A percentile compares a stretch with the other conserved stretches of the same genome.
Conservation (phyloP, 2,113 vertebrate genomes). For the Meles meles region DNA sequence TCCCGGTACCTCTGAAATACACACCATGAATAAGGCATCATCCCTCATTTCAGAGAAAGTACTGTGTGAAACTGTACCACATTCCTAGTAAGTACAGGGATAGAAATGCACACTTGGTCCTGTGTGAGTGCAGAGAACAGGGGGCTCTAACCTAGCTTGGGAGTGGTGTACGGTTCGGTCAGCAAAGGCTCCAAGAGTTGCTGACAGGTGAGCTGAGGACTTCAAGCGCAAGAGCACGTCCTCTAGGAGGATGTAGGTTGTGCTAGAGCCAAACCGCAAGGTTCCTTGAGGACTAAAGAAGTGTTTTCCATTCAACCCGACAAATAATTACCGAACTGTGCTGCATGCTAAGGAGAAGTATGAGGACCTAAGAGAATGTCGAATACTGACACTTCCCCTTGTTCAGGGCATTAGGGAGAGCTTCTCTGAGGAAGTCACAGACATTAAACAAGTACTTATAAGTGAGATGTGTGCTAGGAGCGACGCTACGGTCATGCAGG, state of each 20-base stretch:
- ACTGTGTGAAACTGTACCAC: not conserved
- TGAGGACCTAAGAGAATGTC: not conserved
- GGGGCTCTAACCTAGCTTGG: not conserved
- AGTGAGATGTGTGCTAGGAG: not conserved
- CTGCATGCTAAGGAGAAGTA: not conserved
- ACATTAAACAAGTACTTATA: not conserved
- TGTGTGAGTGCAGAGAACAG: not conserved
- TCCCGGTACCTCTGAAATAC: not conserved
- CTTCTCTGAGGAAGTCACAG: slow-evolving; percentile 18
- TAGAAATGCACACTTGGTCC: not conserved
- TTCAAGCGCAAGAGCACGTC: not conserved
- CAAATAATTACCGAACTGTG: not conserved
- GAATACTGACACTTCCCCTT: not conserved
- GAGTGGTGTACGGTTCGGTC: not conserved
- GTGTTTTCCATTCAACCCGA: not conserved
- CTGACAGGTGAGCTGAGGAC: not conserved
- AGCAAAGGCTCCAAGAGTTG: not conserved
- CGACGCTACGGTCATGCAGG: not conserved
- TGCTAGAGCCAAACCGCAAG: not conserved
- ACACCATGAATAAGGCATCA: not conserved
- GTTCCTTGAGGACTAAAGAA: not conserved
- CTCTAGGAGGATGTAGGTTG: not conserved
- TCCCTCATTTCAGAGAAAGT: not conserved
- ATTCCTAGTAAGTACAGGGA: not conserved
- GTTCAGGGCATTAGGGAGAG: not conserved